phyloP scores from a whole-genome alignment of 2,888 invertebrate genomes.

The Acanthacorydalis orientalis region DNA sequence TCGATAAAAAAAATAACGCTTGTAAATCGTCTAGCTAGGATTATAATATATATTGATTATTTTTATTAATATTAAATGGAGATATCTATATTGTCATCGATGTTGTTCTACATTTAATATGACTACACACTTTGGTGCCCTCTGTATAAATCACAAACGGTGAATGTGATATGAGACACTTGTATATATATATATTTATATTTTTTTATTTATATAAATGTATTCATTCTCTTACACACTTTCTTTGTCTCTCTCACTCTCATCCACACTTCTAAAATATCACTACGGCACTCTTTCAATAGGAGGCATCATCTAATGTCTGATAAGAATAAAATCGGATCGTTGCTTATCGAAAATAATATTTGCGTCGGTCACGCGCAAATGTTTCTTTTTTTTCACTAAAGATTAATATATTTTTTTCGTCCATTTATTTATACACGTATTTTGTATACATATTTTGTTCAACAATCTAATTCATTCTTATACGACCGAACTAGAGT shows the following conservation, averaged over 20 bases:
- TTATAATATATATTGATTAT: neutral
- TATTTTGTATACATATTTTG: too few relatives aligned
- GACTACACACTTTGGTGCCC: conserved; percentile 3
- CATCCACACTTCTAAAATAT: neutral
- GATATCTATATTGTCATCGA: conserved; percentile 6
- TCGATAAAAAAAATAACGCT: neutral
- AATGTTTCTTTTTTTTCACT: too few relatives aligned
- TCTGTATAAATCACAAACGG: neutral
- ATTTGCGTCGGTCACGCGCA: neutral
- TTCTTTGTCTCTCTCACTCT: neutral
- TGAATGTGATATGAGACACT: neutral
- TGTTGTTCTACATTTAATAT: conserved; percentile 4
- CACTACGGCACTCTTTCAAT: too few relatives aligned
- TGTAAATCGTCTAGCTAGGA: neutral
- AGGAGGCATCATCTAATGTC: too few relatives aligned
- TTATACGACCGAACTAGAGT: too few relatives aligned
- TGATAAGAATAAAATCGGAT: too few relatives aligned
- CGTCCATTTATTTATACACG: too few relatives aligned
- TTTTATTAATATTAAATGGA: conserved; percentile 1
- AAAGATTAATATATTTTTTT: too few relatives aligned
- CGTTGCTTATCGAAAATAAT: neutral
- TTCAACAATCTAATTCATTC: too few relatives aligned
- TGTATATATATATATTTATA: neutral
- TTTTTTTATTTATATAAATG: neutral
- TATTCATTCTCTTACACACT: neutral